Conservation (phyloP, 2,113 vertebrate species). For the Aspiorhynchus laticeps region DNA sequence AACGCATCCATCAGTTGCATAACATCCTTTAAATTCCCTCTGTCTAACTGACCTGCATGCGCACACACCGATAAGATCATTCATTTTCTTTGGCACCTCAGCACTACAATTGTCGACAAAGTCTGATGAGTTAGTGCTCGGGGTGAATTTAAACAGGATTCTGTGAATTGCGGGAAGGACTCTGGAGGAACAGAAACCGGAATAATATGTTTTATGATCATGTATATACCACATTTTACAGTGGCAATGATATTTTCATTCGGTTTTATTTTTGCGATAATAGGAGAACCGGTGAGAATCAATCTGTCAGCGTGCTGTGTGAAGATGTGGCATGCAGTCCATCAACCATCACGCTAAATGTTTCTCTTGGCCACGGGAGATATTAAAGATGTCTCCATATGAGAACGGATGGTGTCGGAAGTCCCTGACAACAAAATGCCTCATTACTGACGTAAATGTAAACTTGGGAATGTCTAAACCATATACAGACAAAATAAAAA, state of each 20-base stretch:
- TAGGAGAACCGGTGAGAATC: constrained; percentile 12
- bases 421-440: constrained; percentile 21
- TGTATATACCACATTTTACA: constrained; percentile 47
- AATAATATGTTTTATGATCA: constrained; percentile 46
- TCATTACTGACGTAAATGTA: constrained; percentile 3
- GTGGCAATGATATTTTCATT: constrained; percentile 11
- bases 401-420: constrained; percentile 23
- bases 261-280: constrained; percentile 16
- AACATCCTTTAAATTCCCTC: constrained; percentile 42
- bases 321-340: constrained; percentile 1
- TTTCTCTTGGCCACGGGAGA: constrained; percentile 37
- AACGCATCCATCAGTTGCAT: constrained; percentile 34
- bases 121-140: constrained; percentile 47
- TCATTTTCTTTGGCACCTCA: constrained; percentile 48
- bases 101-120: constrained; percentile 13
- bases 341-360: constrained; percentile 25
- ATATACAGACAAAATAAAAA: neutral
- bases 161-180: constrained; percentile 44
- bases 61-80: constrained; percentile 40
- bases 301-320: constrained; percentile 33
- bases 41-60: constrained; percentile 8
- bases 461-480: neutral
- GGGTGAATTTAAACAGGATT: constrained; percentile 43
- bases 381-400: constrained; percentile 23
- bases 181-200: constrained; percentile 18